Percentiles rank a stretch among this genome's conserved stretches.
Conservation (phyloP, 2,113 vertebrate genomes). For the Rattus norvegicus region GRCr8 NC_086031.1:59672501-59673000, state of each 20-base stretch:
- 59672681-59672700: neutral
- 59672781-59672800: neutral
- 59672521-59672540: slow-evolving; percentile 6
- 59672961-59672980: neutral
- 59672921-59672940: neutral
- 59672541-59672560: neutral
- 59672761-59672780: neutral
- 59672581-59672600: neutral
- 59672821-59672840: neutral
- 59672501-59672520: neutral
- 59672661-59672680: neutral
- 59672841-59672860: neutral
- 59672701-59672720: neutral
- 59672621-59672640: neutral
- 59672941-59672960: neutral
- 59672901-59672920: neutral
- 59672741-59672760: neutral
- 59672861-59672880: neutral
- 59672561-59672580: neutral
- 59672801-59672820: neutral
- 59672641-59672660: neutral
- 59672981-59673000: neutral
- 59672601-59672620: neutral
- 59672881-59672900: neutral
- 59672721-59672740: neutral